phyloP scores from a whole-genome alignment of 2,113 vertebrate species.

The Euleptes europaea region DNA sequence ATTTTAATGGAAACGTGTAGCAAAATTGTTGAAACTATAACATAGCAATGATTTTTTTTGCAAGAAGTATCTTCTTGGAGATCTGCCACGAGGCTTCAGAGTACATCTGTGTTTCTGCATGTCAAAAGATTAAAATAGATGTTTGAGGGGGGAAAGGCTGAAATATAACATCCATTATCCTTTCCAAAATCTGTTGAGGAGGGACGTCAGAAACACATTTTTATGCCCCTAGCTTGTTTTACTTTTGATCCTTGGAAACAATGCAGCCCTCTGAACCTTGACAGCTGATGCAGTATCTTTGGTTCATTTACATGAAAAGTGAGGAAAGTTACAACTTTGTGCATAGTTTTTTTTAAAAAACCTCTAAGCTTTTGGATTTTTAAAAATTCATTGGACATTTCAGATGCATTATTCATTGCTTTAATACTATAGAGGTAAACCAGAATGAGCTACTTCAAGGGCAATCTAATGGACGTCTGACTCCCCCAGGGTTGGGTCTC shows the following conservation, averaged over 20 bases:
- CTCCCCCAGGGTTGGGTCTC: too few species aligned
- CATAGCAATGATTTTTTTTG: conserved; percentile 3
- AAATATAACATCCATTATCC: neutral
- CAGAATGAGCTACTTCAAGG: neutral
- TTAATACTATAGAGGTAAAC: neutral
- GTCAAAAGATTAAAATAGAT: conserved; percentile 17
- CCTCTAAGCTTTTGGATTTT: neutral
- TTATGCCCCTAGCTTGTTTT: neutral
- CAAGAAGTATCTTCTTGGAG: neutral
- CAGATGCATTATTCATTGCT: neutral
- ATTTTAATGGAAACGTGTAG: conserved; percentile 31
- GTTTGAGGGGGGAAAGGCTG: neutral
- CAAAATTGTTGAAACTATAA: conserved; percentile 1
- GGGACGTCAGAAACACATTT: neutral
- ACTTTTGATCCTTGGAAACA: neutral
- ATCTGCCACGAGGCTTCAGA: neutral
- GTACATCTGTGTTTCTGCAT: neutral
- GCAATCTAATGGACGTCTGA: too few species aligned
- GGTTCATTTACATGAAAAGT: neutral
- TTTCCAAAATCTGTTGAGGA: neutral
- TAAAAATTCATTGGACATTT: neutral
- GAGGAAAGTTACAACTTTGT: neutral
- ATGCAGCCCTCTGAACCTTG: neutral
- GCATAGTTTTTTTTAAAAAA: neutral
- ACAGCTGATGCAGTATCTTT: neutral